Evolutionary conservation across 2,113 vertebrate genomes (phyloP).

Genomic region (Phrynosoma blainvillii): DNA sequence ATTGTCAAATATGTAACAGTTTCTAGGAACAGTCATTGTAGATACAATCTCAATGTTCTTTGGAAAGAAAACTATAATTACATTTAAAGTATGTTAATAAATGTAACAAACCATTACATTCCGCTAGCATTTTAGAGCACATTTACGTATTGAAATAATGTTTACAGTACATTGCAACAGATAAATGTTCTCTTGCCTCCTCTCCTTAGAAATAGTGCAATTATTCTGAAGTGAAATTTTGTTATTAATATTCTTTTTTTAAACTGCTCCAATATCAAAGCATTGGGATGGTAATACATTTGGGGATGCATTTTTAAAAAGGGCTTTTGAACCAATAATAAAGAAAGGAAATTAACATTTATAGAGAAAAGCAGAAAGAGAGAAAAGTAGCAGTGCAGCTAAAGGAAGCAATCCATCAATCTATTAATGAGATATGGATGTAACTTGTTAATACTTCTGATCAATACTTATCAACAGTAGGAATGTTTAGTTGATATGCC

Average conservation of each 20-base stretch:
- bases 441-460: too few relatives aligned
- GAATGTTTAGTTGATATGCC: too few relatives aligned
- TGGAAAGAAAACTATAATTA: slow-evolving; percentile 18
- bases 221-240: background rate
- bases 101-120: slow-evolving; percentile 9
- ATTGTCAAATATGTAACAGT: slow-evolving; percentile 55
- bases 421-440: background rate
- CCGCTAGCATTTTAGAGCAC: slow-evolving; percentile 12
- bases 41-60: slow-evolving; percentile 23
- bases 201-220: background rate
- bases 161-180: background rate
- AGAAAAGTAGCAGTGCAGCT: background rate
- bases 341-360: background rate
- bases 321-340: background rate
- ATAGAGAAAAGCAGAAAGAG: background rate
- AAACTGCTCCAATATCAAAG: too few relatives aligned
- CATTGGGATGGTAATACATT: too few relatives aligned
- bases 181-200: background rate
- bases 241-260: background rate
- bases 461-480: too few relatives aligned
- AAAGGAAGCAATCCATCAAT: background rate
- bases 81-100: slow-evolving; percentile 12
- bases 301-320: background rate
- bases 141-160: slow-evolving; percentile 33
- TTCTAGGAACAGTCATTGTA: slow-evolving; percentile 40